A percentile compares a stretch with the other conserved stretches of the same genome.
These are phyloP conservation scores for Diceros bicornis DNA, from an alignment of 2,797 vertebrate genomes.

Conservation along the genomic window DNA sequence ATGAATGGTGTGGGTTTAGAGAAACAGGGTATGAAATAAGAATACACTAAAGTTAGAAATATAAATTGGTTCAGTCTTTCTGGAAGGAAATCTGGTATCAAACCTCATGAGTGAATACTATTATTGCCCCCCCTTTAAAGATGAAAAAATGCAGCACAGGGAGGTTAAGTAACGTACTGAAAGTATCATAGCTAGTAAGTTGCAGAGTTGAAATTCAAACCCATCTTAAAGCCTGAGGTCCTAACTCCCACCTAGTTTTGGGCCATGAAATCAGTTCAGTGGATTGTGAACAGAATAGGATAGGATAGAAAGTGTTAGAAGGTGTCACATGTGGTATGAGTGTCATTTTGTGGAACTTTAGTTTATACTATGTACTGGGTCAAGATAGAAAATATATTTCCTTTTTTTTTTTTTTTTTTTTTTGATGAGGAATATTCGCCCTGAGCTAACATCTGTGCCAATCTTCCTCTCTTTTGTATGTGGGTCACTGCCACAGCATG, in stretches of 20 bases:
- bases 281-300: neutral
- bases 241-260: constrained; percentile 12
- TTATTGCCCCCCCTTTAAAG: neutral
- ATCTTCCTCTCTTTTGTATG: too few relatives aligned
- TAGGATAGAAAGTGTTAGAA: neutral
- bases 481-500: too few relatives aligned
- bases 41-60: neutral
- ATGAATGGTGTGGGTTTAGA: neutral
- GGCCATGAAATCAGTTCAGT: neutral
- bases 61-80: constrained; percentile 14
- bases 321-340: neutral
- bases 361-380: neutral
- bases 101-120: neutral
- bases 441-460: too few relatives aligned
- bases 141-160: neutral
- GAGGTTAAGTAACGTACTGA: neutral
- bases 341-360: neutral
- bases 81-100: neutral
- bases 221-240: neutral
- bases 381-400: neutral
- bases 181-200: neutral
- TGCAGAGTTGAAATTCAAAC: neutral
- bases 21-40: neutral
- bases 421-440: too few relatives aligned
- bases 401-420: too few relatives aligned